Evolutionary conservation across 1,140 invertebrate species (phyloP), one percentile per base, ranked within the genome.

Genomic region (Trichoplusia ni): DNA sequence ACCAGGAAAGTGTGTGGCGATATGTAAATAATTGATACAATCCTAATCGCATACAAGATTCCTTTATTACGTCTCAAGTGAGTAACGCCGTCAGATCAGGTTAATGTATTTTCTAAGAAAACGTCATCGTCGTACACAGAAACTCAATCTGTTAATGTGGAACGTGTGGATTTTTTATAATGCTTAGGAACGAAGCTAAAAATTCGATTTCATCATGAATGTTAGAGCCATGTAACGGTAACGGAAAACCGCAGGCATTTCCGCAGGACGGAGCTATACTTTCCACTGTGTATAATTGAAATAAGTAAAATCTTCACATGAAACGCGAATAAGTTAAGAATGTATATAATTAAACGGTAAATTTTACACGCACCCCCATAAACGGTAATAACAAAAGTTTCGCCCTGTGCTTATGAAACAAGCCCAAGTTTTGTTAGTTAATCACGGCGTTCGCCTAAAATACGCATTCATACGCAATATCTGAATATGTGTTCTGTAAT

Each of bases 331-430:
- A 70, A 73, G 71, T 71, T 75, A 66, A 66, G 37, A 44, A 18
- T 44, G 54, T 58, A 58, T 42, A 70, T 76, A 81, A 82, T 77
- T 77, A 79, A 76, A 73, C 72, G 69, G 38, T 69, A 73, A 76
- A 78, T 75, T 79, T 68, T 74, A 73, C 72, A 40, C 69, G 67
- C 69, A 60, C 66, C 47, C 59, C 33, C 69, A 71, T 79, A 72
- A 79, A 75, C 64, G 67, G 69, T 81, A 81, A 83, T 80, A 81
- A 74, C 75, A 70, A 77, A 81, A 83, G 75, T 81, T 81, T 63
- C 16, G n/a, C 69, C 46, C 56, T 42, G 72, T 69, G 70, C 72
- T 76, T 73, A 73, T 68, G 70, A 71, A 76, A 79, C 72, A 71
- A 67, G 73, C 56, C 11, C 54, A 82, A 81, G 67, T 84, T 79